Percentiles rank a stretch among this genome's conserved stretches.
Evolutionary conservation across 2,113 vertebrate genomes (phyloP).

Genomic region (Semicossyphus pulcher): DNA sequence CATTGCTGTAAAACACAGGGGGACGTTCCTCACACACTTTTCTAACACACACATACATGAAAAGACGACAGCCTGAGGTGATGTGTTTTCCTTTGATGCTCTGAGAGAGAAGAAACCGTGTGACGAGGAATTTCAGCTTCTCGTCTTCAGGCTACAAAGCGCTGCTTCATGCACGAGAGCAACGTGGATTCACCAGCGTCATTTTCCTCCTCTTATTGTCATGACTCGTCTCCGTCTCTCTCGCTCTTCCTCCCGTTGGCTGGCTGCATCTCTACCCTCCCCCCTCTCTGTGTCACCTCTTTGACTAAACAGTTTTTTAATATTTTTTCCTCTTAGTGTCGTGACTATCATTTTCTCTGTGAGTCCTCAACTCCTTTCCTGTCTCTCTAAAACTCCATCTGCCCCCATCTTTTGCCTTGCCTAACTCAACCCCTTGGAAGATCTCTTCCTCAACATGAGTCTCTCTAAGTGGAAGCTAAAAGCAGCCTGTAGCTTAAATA

Average conservation of each 20-base stretch:
- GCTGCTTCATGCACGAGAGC: constrained; percentile 19
- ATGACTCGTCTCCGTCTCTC: neutral
- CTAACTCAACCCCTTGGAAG: neutral
- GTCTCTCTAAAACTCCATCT: constrained; percentile 19
- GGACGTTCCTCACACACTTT: constrained; percentile 2
- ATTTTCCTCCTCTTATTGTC: neutral
- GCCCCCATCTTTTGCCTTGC: neutral
- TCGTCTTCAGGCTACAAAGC: constrained; percentile 23
- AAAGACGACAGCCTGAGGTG: constrained; percentile 46
- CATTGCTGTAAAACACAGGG: constrained; percentile 16
- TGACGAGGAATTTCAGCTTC: constrained; percentile 19
- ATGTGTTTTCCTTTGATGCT: constrained; percentile 34
- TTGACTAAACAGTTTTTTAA: constrained; percentile 4
- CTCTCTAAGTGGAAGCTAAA: constrained; percentile 38
- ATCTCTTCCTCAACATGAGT: neutral
- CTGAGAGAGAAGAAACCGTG: neutral
- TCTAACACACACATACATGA: constrained; percentile 30
- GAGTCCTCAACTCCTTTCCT: too few relatives aligned
- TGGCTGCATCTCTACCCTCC: neutral
- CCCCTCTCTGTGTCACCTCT: constrained; percentile 5
- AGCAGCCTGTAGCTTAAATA: constrained; percentile 29
- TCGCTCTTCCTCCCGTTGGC: neutral
- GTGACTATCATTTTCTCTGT: constrained; percentile 26
- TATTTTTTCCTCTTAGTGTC: neutral
- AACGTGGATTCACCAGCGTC: neutral